These are phyloP conservation scores for Cotesia congregata DNA, from an alignment of 2,888 invertebrate genomes.

Conservation along the genomic window DNA sequence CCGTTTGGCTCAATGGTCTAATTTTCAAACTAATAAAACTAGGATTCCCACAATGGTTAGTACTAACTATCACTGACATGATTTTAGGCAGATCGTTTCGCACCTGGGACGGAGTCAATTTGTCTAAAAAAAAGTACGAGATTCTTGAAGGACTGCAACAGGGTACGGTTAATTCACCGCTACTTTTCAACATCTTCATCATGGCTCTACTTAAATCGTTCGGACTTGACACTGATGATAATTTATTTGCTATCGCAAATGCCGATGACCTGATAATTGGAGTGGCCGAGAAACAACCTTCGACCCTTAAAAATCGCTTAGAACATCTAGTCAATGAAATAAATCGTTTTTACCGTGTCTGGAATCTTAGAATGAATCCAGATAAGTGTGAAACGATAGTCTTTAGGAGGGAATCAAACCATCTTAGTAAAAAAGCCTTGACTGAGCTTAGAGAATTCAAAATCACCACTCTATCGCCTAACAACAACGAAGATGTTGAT, in stretches of 20 bases:
- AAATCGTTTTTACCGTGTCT: slow-evolving; percentile 31
- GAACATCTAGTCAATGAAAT: slow-evolving; percentile 29
- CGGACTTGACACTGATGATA: slow-evolving; percentile 16
- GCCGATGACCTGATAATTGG: slow-evolving; percentile 43
- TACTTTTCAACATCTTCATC: slow-evolving; percentile 38
- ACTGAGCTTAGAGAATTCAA: background rate
- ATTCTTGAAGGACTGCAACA: slow-evolving; percentile 34
- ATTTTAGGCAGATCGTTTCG: slow-evolving; percentile 14
- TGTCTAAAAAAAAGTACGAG: background rate
- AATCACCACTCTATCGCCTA: slow-evolving; percentile 20
- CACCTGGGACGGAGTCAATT: background rate
- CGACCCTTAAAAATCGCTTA: background rate
- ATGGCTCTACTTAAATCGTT: slow-evolving; percentile 34
- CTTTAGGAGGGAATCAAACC: background rate
- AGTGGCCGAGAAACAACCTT: background rate
- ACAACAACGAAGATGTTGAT: background rate
- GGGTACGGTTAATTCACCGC: slow-evolving; percentile 33
- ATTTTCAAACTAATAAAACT: background rate
- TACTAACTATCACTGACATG: slow-evolving; percentile 6
- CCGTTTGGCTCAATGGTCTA: background rate
- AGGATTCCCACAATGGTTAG: background rate
- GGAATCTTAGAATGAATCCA: slow-evolving; percentile 42
- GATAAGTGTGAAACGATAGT: slow-evolving; percentile 40
- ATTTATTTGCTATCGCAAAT: slow-evolving; percentile 24
- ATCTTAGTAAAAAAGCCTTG: background rate